Percentiles rank a stretch among this genome's conserved stretches.
Conservation (phyloP, 2,797 vertebrate genomes). For the Euthynnus affinis region DNA sequence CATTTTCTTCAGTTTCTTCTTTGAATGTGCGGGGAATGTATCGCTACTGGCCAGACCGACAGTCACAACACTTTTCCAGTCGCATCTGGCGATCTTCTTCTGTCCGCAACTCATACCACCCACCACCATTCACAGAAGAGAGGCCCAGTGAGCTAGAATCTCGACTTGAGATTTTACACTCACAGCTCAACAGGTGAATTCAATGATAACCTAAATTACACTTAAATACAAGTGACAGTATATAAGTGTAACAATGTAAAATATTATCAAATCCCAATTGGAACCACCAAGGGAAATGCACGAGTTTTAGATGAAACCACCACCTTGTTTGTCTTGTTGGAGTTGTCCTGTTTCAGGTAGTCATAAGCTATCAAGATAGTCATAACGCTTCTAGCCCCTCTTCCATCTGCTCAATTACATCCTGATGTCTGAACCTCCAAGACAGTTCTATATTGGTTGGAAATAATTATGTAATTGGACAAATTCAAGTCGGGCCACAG, state of each 20-base stretch:
- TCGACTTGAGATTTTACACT: slow-evolving; percentile 91
- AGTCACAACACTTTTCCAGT: slow-evolving; percentile 65
- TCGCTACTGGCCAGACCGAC: slow-evolving; percentile 88
- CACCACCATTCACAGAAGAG: slow-evolving; percentile 79
- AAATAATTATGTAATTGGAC: neutral
- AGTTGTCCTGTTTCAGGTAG: neutral
- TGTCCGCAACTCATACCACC: slow-evolving; percentile 78
- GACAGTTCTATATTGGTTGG: neutral
- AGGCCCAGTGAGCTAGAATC: slow-evolving; percentile 88
- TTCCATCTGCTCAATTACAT: neutral
- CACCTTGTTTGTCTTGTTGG: neutral
- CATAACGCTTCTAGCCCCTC: neutral
- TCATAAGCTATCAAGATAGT: neutral
- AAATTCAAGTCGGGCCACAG: neutral
- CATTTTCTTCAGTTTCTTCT: slow-evolving; percentile 77
- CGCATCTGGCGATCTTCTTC: slow-evolving; percentile 85
- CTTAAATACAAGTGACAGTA: neutral
- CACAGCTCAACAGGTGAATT: slow-evolving; percentile 92
- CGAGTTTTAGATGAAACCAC: neutral
- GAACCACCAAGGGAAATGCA: neutral
- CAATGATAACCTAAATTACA: neutral
- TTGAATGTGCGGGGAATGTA: slow-evolving; percentile 79
- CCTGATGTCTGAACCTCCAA: neutral
- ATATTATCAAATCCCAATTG: neutral
- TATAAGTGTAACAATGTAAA: neutral